Evolutionary conservation across 2,888 invertebrate species (phyloP), one percentile per base, ranked within the genome.

Genomic region (Drosophila dives): DNA sequence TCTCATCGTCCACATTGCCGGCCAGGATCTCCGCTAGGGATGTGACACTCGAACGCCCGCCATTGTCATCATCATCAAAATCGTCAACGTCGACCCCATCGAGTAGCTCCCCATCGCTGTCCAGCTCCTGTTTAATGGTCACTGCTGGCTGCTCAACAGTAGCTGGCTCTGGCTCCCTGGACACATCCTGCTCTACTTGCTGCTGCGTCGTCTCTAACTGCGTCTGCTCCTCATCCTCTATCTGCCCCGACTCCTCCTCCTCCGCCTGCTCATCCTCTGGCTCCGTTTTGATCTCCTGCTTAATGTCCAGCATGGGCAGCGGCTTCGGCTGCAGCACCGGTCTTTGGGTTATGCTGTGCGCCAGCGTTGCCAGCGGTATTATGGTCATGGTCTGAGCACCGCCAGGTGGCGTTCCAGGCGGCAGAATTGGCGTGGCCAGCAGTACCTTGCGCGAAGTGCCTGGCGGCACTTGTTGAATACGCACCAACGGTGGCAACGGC

Each of bases 361-460:
- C 68, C 34, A 88, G 54, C 1, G 88, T 90, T 15, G 91, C 79
- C 40, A 91, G 69, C 17, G 91, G 91, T 83, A 91, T 91, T 42
- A 92, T 92, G 26, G 91, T 91, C 91, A 91, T 91, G 3, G 91
- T 91, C 45, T 89, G 74, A 0, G 86, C 74, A 15, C 87, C 82
- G 20, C 72, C 76, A 10, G 77, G 62, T 6, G 81, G 58, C 0
- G 83, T 77, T 12, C 75, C 80, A 0, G 84, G 74, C 8, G 80
- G 75, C 6, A 89, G 74, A 45, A 92, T 92, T 1, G 91, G 91
- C 11, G 91, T 91, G 40, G 91, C 92, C 7, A 91, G 86, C 0
- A 91, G 77, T 15, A 91, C 91, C 59, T 92, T 91, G 36, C 91
- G 91, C 0, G 91, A 70, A 12, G 90, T 76, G 12, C 84, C 88